Base-by-base conservation (phyloP, 2,797 vertebrate genomes). In the Botia almorhae region DNA sequence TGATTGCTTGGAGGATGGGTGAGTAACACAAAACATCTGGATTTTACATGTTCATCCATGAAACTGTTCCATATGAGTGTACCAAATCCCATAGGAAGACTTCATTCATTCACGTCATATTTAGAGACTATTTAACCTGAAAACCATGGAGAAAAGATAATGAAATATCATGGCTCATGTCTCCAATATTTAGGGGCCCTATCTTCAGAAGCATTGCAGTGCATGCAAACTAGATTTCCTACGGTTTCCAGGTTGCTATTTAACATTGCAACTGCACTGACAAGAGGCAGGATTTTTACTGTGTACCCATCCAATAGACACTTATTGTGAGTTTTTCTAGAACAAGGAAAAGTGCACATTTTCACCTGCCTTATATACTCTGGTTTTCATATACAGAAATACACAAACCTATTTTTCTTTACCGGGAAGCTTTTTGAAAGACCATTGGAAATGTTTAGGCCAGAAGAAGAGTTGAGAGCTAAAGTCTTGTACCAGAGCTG, bases 1-100 rank as follows among this genome's bases (percentile, higher is more conserved):
- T 74, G 95, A 96, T 83, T 99, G 97, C 89, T 93, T 95, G 78
- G 96, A 94, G 16, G 96, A 98, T 76, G 97, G 97, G 97, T 98
- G 78, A 85, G 90, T 78, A 21, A 53, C 36, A 73, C 55, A 69
- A 29, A 71, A 73, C 70, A 82, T 80, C 75, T 85, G 82, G 75
- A 60, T 65, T 64, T 81, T 76, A 39, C 69, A 79, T 65, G 72
- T 46, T 11, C 19, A 19, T 65, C 21, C 36, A 78, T 51, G 79
- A 73, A 70, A 56, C 51, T 51, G 78, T 80, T 82, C 81, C 58
- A 64, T n/a, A 71, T 36, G 48, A 77, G 36, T 48, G 51, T 48
- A 50, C 48, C 56, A 61, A 55, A 65, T 63, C 74, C 61, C 61
- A 60, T 19, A 67, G 60, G 55, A 69, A 68, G 80, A 80, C 74